Percentiles rank a stretch among this genome's conserved stretches.
These are phyloP conservation scores for Steinernema khuongi DNA, from an alignment of 1,140 invertebrate genomes.

Conservation along the genomic window DNA sequence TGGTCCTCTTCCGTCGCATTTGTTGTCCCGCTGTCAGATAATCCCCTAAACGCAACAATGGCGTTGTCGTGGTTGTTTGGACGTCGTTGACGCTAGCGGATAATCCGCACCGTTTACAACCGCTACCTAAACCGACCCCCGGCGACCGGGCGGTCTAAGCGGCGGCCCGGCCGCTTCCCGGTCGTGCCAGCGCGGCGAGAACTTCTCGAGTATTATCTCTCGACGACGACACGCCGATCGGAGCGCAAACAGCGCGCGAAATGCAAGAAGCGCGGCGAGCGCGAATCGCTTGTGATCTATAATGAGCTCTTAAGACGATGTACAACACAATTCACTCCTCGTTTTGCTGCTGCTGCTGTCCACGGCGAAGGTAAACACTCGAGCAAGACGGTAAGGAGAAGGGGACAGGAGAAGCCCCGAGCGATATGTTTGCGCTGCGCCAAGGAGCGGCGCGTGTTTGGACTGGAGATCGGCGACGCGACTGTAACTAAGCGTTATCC, in stretches of 20 bases:
- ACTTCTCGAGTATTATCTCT: constrained; percentile 15
- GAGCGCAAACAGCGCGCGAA: constrained; percentile 8
- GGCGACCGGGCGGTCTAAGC: too few relatives aligned
- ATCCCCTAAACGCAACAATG: constrained; percentile 13
- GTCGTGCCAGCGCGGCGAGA: constrained; percentile 14
- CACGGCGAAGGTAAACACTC: constrained; percentile 10
- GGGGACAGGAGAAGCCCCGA: not conserved
- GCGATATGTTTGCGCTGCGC: not conserved
- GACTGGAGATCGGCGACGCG: not conserved
- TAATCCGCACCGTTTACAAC: constrained; percentile 4
- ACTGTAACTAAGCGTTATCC: constrained; percentile 15
- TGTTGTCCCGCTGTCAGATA: not conserved
- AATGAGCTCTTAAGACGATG: constrained; percentile 10
- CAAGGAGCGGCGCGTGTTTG: not conserved
- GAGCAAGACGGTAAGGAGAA: not conserved
- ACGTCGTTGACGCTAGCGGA: not conserved
- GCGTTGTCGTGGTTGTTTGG: not conserved
- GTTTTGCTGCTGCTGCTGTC: too few relatives aligned
- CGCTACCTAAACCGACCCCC: not conserved
- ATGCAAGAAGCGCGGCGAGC: constrained; percentile 2
- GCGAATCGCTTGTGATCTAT: not conserved
- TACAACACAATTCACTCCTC: constrained; percentile 13
- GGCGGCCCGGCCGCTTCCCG: not conserved
- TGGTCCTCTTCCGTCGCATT: too few relatives aligned
- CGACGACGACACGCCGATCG: constrained; percentile 16